Base-by-base conservation (phyloP, 2,113 vertebrate genomes). In the Nicator chloris region DNA sequence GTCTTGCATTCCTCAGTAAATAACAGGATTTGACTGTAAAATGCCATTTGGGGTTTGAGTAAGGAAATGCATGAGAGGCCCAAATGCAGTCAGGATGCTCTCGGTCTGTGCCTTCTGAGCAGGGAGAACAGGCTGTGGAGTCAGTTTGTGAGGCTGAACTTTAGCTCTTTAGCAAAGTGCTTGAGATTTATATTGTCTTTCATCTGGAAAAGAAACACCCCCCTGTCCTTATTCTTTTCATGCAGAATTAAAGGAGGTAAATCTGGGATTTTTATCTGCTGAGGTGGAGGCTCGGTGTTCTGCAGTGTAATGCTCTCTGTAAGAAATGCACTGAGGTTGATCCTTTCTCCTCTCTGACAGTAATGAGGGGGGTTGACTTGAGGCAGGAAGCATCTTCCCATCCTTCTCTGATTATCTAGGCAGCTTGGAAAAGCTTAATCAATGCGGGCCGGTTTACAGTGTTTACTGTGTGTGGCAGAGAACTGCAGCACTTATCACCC, bases 1-100 rank as follows among this genome's bases (percentile, higher is more conserved):
- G 71, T 76, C 85, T 94, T 77, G 85, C 94, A 96, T 97, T 96
- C 94, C 92, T 95, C 54, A 68, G 88, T 86, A 96, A 97, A 96
- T 96, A 95, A 90, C 93, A 88, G 92, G 54, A 90, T 95, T 92
- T 80, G 82, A 88, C 72, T 94, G 85, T 66, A 83, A 86, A 93
- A 73, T 94, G 40, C 88, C 51, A 17, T 79, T 85, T 94, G 87
- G 85, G 94, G 88, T 80, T 96, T 82, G 82, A 47, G 64, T 64
- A 24, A 81, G 92, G 82, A 66, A 96, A 51, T 69, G 56, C 30
- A 13, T 0, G 47, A 71, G 94, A 56, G 94, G 92, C 92, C 85
- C 82, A 50, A 21, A 37, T 24, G 54, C 70, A 39, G 13, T 20
- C 0, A 4, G 63, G 66, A 31, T 65, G 80, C 26, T 79, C 44